Percentiles rank a stretch among this genome's conserved stretches.
Evolutionary conservation across 2,797 vertebrate genomes (phyloP).

Genomic region (Bothrops alternatus): DNA sequence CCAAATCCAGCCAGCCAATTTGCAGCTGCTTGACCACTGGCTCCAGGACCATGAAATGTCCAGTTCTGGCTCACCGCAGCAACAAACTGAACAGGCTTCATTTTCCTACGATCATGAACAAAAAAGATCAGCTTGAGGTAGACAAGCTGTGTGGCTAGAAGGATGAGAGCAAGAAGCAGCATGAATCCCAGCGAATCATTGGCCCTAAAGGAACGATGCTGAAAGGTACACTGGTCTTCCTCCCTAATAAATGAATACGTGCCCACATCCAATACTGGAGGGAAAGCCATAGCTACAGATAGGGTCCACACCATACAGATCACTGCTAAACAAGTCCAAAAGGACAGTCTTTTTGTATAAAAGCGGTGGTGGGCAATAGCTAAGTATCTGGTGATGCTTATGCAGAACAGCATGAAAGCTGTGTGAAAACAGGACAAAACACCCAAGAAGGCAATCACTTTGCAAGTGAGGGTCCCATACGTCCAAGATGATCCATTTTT

Average conservation of each 20-base stretch:
- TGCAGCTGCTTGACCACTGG: slow-evolving; percentile 96
- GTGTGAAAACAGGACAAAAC: slow-evolving; percentile 99
- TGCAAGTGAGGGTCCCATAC: slow-evolving; percentile 97
- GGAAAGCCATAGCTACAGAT: slow-evolving; percentile 99
- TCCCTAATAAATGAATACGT: slow-evolving; percentile 98
- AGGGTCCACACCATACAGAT: slow-evolving; percentile 99
- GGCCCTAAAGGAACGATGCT: slow-evolving; percentile 97
- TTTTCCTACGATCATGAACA: slow-evolving; percentile 97
- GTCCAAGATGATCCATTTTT: slow-evolving; percentile 98
- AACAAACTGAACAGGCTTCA: slow-evolving; percentile 99
- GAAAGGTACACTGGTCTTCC: slow-evolving; percentile 99
- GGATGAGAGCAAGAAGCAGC: slow-evolving; percentile 97
- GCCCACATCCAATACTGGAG: slow-evolving; percentile 97
- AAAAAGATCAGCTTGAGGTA: slow-evolving; percentile 99
- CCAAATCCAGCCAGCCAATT: slow-evolving; percentile 99
- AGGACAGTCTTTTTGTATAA: slow-evolving; percentile 97
- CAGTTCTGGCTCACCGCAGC: slow-evolving; percentile 99
- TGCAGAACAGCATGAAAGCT: slow-evolving; percentile 99
- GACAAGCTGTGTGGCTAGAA: slow-evolving; percentile 99
- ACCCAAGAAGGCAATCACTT: slow-evolving; percentile 98
- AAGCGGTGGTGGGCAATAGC: slow-evolving; percentile 99
- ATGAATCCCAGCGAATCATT: slow-evolving; percentile 99
- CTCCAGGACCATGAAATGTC: slow-evolving; percentile 98
- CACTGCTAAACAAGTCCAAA: slow-evolving; percentile 98
- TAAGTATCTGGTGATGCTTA: slow-evolving; percentile 97